Evolutionary conservation across 2,113 vertebrate genomes (phyloP).

Genomic region (Eurypyga helias): DNA sequence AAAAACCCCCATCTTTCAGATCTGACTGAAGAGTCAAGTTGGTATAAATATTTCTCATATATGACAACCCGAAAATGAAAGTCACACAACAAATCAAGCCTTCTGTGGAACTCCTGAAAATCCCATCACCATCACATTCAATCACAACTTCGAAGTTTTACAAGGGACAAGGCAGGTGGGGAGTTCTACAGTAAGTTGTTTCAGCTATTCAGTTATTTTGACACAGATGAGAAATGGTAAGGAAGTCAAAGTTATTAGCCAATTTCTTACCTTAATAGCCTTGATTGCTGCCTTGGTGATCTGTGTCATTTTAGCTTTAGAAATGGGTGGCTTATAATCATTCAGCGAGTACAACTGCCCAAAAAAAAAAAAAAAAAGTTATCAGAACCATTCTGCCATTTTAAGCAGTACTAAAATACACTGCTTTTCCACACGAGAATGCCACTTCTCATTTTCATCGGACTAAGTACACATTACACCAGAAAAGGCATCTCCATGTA

Average conservation of each 20-base stretch:
- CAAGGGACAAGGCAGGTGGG: not conserved
- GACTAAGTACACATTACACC: not conserved
- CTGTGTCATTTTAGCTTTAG: conserved; percentile 99
- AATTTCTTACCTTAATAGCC: conserved; percentile 95
- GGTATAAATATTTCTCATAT: not conserved
- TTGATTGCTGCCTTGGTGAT: conserved; percentile 99
- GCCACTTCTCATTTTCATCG: not conserved
- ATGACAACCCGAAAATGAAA: not conserved
- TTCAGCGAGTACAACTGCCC: conserved; percentile 94
- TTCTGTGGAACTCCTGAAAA: not conserved
- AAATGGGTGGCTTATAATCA: conserved; percentile 99
- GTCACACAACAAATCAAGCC: not conserved
- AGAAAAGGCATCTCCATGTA: not conserved
- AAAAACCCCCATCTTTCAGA: not conserved
- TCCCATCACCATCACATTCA: not conserved
- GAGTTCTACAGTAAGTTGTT: not conserved
- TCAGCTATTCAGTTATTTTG: not conserved
- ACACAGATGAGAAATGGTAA: not conserved
- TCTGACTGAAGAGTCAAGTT: not conserved
- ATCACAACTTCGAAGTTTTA: not conserved
- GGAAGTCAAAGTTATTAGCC: not conserved
- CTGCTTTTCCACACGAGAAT: not conserved
- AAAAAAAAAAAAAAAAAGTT: not conserved
- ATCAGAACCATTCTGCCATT: not conserved
- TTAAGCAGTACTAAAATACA: not conserved